phyloP scores from a whole-genome alignment of 2,888 invertebrate species.

The Agrochola circellaris region DNA sequence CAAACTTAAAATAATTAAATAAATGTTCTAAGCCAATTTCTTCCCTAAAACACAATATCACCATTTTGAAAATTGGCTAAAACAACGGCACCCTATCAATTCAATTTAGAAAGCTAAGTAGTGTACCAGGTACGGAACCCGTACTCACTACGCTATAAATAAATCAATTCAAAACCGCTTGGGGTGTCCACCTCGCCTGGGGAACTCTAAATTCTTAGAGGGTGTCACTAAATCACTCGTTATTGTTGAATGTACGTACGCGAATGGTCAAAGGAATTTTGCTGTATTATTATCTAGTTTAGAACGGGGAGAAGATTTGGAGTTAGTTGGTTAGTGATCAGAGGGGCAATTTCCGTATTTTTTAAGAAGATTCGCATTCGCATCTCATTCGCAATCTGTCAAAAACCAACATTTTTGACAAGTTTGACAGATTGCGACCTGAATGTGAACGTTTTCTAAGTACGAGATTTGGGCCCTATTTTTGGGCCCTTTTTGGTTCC shows the following conservation, averaged over 20 bases:
- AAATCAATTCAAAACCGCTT: conserved; percentile 85
- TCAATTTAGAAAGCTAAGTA: conserved; percentile 76
- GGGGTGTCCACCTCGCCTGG: conserved; percentile 84
- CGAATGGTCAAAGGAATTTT: conserved; percentile 57
- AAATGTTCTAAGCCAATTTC: background rate
- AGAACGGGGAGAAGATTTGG: conserved; percentile 10
- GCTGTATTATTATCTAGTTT: conserved; percentile 41
- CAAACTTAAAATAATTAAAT: background rate
- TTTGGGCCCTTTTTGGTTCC: no score
- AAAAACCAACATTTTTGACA: no score
- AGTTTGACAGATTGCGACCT: no score
- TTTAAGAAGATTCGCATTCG: no score
- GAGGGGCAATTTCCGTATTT: no score
- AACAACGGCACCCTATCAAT: conserved; percentile 66
- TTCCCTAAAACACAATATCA: conserved; percentile 8
- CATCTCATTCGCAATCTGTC: no score
- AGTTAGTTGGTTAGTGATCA: background rate
- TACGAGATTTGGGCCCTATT: no score
- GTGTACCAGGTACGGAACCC: conserved; percentile 77
- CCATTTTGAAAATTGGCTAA: conserved; percentile 35
- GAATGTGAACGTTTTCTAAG: no score
- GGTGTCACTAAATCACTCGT: conserved; percentile 85
- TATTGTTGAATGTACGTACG: conserved; percentile 79
- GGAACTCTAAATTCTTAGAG: conserved; percentile 84
- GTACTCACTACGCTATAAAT: conserved; percentile 79